Base-by-base conservation (phyloP, 2,797 vertebrate genomes). In the Poecile montanus region DNA sequence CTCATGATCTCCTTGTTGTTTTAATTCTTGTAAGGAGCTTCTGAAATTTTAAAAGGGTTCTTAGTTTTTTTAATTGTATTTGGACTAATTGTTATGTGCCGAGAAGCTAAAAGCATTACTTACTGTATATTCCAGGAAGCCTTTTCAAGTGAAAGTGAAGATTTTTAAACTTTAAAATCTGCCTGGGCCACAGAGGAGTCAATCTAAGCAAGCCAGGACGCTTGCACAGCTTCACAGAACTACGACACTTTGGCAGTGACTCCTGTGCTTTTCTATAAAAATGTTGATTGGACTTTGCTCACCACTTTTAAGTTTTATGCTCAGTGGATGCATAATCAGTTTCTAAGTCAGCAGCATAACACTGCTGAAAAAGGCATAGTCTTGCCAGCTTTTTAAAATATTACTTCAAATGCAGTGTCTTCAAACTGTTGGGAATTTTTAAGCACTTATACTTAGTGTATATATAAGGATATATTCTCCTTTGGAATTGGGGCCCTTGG, bases 121-220 rank as follows among this genome's bases (percentile, higher is more conserved):
- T 67, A 91, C 83, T 76, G 9, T 32, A 74, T 42, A 81, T 71
- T 79, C 77, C 71, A 86, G 50, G 58, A 93, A 93, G 77, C 45
- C 63, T 95, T 89, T 86, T 82, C 80, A 92, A 91, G 48, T 79
- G 85, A 96, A 96, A 95, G 60, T 56, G 74, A 93, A 90, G 77
- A 95, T 82, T 93, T 95, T 96, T 82, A 91, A 96, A 93, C 71
- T 94, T 96, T 95, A 95, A 95, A 84, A 85, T 81, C 80, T 57
- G 74, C 38, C 34, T 90, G 66, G 67, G 62, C 84, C 80, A 89
- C 74, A 92, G 56, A 92, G 71, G 73, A 93, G 16, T 53, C 26
- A 76, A 76, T 79, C 44, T 73, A 90, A 90, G 40, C 34, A 76
- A 73, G 57, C 30, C 62, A 88, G 50, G 53, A 50, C 62, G 25